Evolutionary conservation across 2,888 invertebrate species (phyloP).

Genomic region (Polyommatus iphigenia): DNA sequence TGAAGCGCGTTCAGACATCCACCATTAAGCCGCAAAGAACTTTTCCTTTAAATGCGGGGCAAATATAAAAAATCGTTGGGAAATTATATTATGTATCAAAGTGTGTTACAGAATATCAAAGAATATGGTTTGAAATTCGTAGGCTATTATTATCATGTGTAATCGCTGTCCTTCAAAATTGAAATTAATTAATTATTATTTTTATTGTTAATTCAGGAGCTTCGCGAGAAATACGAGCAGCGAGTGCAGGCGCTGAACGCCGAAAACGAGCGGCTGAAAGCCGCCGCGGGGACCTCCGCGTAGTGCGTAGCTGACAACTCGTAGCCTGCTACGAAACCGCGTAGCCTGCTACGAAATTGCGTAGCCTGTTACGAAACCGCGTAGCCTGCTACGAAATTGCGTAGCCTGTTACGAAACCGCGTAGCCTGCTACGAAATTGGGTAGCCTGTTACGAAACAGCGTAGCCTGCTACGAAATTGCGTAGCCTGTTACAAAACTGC

Average conservation of each 20-base stretch:
- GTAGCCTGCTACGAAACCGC: neutral
- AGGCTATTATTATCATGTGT: too few species aligned
- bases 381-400: neutral
- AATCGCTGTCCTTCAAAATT: too few species aligned
- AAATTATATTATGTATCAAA: too few species aligned
- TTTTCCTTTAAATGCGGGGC: too few species aligned
- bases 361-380: neutral
- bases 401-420: neutral
- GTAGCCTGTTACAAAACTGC: neutral
- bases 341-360: neutral
- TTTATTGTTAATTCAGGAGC: slow-evolving; percentile 62
- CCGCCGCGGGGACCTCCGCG: slow-evolving; percentile 38
- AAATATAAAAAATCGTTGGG: too few species aligned
- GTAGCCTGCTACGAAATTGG: neutral
- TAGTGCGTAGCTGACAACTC: slow-evolving; percentile 11
- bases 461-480: neutral
- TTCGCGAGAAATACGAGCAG: slow-evolving; percentile 84
- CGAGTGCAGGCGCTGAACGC: slow-evolving; percentile 80
- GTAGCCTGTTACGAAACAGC: too few species aligned
- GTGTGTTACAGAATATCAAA: too few species aligned
- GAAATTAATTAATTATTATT: too few species aligned
- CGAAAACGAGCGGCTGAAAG: slow-evolving; percentile 72
- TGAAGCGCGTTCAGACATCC: too few species aligned
- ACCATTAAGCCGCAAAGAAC: too few species aligned
- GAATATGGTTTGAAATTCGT: too few species aligned